Evolutionary conservation across 1,140 invertebrate species (phyloP), one percentile per base, ranked within the genome.

Genomic region (Vanessa atalanta): DNA sequence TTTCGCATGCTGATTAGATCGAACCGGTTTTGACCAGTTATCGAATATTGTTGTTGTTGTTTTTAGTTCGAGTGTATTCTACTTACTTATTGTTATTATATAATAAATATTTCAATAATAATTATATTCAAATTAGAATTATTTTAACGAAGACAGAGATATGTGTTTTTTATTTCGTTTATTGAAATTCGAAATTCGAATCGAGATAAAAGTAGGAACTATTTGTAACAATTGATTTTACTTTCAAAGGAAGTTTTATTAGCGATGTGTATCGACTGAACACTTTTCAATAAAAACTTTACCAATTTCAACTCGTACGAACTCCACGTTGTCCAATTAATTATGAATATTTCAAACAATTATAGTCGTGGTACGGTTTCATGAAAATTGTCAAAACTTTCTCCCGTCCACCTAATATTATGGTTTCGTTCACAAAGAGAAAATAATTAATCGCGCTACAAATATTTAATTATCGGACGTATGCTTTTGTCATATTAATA

Each of bases 281-380:
- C 31, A 65, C 47, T 14, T 57, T 68, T 64, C 69, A 66, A 61
- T 70, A 69, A 64, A 50, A 61, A 76, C 61, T 47, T 71, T 75
- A 65, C 51, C 26, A 65, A 72, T 72, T 72, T 65, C n/a, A 63
- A 26, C 63, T 55, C 57, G 57, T 57, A 57, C 50, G 20, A 51
- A 61, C 13, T 13, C 67, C 57, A 67, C 47, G 61, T 47, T 20
- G 64, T 48, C 20, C 64, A 70, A 70, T 75, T 78, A 77, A 71
- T 78, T 71, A 55, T 47, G 50, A 79, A 76, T 75, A 76, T 79
- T 79, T 71, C 70, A 73, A 57, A 78, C 72, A 78, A 75, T 74
- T 72, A 70, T 37, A 48, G 43, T 20, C 61, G 50, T 48, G 50
- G 53, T 65, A 75, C 47, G 71, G 77, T 68, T 75, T 69, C 77